Base-by-base conservation (phyloP, 1,140 invertebrate species). In the Zeugodacus cucurbitae region DNA sequence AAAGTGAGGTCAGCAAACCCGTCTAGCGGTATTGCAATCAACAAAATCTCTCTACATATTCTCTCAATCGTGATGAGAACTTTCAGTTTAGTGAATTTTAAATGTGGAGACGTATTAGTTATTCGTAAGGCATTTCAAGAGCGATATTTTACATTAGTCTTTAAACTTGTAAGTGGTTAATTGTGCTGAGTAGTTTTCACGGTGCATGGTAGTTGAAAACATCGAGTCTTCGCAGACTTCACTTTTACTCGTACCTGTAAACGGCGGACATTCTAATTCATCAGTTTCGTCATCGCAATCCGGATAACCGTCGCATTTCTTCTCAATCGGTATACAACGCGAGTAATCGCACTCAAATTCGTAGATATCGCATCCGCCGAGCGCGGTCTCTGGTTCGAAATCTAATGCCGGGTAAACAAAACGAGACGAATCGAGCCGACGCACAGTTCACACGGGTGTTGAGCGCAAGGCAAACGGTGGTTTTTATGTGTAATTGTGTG, bases 241-340 rank as follows among this genome's bases (percentile, higher is more conserved):
- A 17, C 11, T 20, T 70, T 89, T 91, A 93, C 92, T 92, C 93
- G 92, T 90, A 93, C 92, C 92, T 93, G 92, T 90, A 20, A 91
- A 90, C 54, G 89, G 86, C 70, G 93, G 89, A 91, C 96, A 96
- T 90, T 94, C 92, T 62, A 94, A 91, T 93, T 98, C 97, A 93
- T 98, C 97, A 93, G 95, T 96, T 54, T 94, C 94, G 93, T 96
- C 95, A 58, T 94, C 93, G 94, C 97, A 98, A 94, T 98, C 96
- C 37, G 92, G 90, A 89, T 93, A 92, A 87, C 95, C 94, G 92
- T 98, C 96, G 94, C 97, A 98, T 88, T 94, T 94, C 88, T 92
- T 93, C 22, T 93, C 93, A 88, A 94, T 93, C n/a, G 90, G 90
- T 85, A 95, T 92, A 89, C 94, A 94, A 86, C 92, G 93, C 74